Percentiles rank a stretch among this genome's conserved stretches.
Conservation (phyloP, 2,113 vertebrate genomes). For the Zeus faber region DNA sequence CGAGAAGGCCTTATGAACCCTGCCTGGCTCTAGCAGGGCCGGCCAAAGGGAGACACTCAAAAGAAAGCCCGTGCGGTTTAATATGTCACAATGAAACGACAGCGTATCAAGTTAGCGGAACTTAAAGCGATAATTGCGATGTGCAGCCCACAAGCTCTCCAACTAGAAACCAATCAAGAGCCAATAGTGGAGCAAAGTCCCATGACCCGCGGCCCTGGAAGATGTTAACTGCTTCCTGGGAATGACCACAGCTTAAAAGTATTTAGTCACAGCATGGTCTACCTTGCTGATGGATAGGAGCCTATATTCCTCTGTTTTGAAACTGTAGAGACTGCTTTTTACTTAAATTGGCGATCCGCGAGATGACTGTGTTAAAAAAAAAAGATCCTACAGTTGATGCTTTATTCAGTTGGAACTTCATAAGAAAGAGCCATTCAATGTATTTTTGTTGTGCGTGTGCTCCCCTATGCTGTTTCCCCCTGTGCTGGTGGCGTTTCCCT, state of each 20-base stretch:
- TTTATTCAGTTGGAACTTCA: too few relatives aligned
- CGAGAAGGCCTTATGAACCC: conserved; percentile 31
- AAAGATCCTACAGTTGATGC: too few relatives aligned
- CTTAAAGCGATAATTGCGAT: background rate
- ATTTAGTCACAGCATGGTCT: conserved; percentile 7
- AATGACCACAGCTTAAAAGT: conserved; percentile 1
- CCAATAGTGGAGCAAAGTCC: background rate
- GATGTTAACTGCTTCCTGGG: conserved; percentile 24
- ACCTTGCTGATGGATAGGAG: conserved; percentile 5
- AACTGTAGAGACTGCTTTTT: too few relatives aligned
- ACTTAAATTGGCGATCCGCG: too few relatives aligned
- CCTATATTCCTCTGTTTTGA: too few relatives aligned
- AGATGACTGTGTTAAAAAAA: too few relatives aligned
- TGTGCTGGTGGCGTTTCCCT: too few relatives aligned
- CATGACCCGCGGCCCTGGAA: background rate
- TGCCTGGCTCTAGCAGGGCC: conserved; percentile 24
- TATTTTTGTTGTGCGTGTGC: too few relatives aligned
- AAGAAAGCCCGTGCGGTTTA: background rate
- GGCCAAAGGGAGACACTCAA: background rate
- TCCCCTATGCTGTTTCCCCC: too few relatives aligned
- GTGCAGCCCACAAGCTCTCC: background rate
- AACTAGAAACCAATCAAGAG: too few relatives aligned
- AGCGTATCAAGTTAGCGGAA: background rate
- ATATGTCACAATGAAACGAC: background rate
- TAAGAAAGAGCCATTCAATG: too few relatives aligned